Base-by-base conservation (phyloP, 2,797 vertebrate genomes). In the Pseudomugil gertrudae region DNA sequence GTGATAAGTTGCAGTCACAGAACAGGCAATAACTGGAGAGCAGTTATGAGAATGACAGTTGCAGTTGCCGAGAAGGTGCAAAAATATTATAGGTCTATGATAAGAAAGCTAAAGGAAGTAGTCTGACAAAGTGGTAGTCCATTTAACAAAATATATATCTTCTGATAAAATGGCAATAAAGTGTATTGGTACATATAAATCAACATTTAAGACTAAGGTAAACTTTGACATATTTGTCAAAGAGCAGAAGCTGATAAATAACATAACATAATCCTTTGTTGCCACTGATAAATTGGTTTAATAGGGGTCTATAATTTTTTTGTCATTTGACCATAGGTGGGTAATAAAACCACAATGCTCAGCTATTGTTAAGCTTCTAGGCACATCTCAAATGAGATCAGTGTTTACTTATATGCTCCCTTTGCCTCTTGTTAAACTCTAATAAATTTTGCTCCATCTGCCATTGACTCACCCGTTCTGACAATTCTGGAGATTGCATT, bases 1-100 rank as follows among this genome's bases (percentile, higher is more conserved):
- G 67, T 80, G 90, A 91, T 86, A 91, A 89, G 83, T 68, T 53
- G 32, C 0, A 26, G 74, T 48, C 66, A 79, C 38, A 66, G 62
- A 65, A 57, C 57, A 84, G 58, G 29, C 66, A 59, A 36, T 58
- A 58, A 62, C 66, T 66, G 63, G 63, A 45, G 70, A 36, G 57
- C 57, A 70, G 63, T 45, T 45, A 9, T 45, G n/a, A 45, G 40
- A 66, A 72, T 66, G 55, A 66, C 57, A 68, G 76, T 76, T 79
- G n/a, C 2, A n/a, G 76, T 29, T n/a, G n/a, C n/a, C n/a, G n/a
- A 56, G 56, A 78, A 43, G 27, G 27, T 70, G 63, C 5, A 35
- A 59, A 82, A 63, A 68, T 69, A 77, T 58, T 32, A 51, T 35
- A 62, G 63, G 24, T 33, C 60, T 23, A 40, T 38, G 69, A 51